A percentile compares a stretch with the other conserved stretches of the same genome.
These are phyloP conservation scores for Cryptosula pallasiana DNA, from an alignment of 2,888 invertebrate species.

Conservation along the genomic window DNA sequence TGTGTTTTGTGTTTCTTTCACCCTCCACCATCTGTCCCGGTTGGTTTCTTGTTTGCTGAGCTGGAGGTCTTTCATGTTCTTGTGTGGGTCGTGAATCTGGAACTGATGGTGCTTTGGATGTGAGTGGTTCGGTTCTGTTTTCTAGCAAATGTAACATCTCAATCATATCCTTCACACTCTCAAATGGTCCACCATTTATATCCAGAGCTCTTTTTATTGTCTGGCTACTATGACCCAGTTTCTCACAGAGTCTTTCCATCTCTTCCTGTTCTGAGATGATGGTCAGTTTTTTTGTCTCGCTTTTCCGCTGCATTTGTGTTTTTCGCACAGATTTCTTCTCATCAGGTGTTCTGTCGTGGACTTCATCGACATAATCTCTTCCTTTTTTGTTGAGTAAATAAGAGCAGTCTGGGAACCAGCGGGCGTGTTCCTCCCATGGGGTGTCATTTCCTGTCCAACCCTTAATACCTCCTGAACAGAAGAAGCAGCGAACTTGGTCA, in stretches of 20 bases:
- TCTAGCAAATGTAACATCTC: neutral
- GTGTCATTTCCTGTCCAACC: conserved; percentile 88
- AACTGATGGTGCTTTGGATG: neutral
- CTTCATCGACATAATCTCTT: conserved; percentile 54
- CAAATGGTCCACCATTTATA: neutral
- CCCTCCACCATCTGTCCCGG: neutral
- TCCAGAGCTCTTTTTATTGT: neutral
- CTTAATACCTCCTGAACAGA: conserved; percentile 86
- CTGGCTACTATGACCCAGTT: neutral
- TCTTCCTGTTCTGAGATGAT: neutral
- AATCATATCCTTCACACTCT: neutral
- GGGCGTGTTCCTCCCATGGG: conserved; percentile 90
- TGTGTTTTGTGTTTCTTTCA: neutral
- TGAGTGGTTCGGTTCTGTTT: neutral
- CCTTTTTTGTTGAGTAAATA: conserved; percentile 77
- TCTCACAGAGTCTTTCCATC: neutral
- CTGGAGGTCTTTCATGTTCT: neutral
- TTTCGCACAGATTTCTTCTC: neutral
- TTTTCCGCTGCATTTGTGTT: neutral
- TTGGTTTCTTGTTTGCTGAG: neutral
- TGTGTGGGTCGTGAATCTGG: neutral
- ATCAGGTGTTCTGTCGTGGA: neutral
- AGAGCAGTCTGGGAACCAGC: conserved; percentile 81
- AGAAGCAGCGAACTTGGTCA: conserved; percentile 86
- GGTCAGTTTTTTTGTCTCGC: neutral